Evolutionary conservation across 2,888 invertebrate genomes (phyloP).

Genomic region (Eupithecia tripunctaria): DNA sequence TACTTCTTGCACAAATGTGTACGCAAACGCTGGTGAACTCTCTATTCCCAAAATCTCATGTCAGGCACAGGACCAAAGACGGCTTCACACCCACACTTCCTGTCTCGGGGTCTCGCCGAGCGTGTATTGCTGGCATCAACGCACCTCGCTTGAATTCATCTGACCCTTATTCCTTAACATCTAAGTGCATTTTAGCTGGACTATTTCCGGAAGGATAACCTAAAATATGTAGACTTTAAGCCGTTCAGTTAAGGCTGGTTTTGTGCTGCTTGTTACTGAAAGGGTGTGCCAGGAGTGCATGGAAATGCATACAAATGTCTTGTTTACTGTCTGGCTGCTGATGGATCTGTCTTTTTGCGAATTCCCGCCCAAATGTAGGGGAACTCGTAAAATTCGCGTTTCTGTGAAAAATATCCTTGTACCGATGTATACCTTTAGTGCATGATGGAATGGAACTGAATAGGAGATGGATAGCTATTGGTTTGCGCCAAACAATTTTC

Average conservation of each 20-base stretch:
- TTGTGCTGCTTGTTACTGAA: neutral
- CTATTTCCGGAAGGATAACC: neutral
- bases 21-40: neutral
- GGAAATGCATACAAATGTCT: constrained; percentile 61
- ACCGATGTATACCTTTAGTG: neutral
- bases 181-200: constrained; percentile 51
- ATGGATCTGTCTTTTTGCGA: constrained; percentile 50
- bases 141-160: neutral
- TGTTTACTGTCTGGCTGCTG: constrained; percentile 61
- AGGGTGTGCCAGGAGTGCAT: constrained; percentile 49
- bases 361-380: constrained; percentile 38
- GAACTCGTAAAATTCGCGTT: constrained; percentile 33
- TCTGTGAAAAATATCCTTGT: constrained; percentile 26
- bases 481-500: neutral
- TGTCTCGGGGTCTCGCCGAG: neutral
- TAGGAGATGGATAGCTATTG: constrained; percentile 6
- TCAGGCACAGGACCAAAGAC: neutral
- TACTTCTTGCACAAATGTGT: neutral
- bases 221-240: too few species aligned
- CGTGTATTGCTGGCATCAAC: neutral
- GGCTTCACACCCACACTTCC: neutral
- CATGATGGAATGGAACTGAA: neutral
- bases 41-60: neutral
- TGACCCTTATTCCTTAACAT: constrained; percentile 32
- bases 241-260: neutral